Evolutionary conservation across 2,888 invertebrate genomes (phyloP).

Genomic region (Mellilla xanthometata): DNA sequence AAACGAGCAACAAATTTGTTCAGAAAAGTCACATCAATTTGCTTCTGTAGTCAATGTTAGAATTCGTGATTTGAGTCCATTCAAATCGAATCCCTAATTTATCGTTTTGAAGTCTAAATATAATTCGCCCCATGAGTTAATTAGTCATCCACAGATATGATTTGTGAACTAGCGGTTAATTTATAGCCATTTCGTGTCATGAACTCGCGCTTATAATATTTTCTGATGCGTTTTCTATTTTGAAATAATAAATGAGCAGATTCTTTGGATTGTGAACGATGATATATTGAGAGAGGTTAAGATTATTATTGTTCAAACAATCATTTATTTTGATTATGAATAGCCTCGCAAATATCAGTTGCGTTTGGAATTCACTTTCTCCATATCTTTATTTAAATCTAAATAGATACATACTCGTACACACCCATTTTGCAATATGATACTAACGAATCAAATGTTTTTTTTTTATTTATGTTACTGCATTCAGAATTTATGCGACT

Average conservation of each 20-base stretch:
- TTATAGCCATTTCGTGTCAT: conserved; percentile 42
- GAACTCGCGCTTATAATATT: conserved; percentile 33
- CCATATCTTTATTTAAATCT: not conserved
- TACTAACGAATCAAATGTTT: no score
- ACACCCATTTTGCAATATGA: no score
- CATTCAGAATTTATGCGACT: no score
- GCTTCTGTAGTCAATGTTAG: no score
- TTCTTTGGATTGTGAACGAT: conserved; percentile 19
- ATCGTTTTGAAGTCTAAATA: conserved; percentile 39
- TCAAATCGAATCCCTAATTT: conserved; percentile 13
- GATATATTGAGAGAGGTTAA: conserved; percentile 13
- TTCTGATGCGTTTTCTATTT: conserved; percentile 36
- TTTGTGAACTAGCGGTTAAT: conserved; percentile 43
- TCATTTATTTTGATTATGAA: conserved; percentile 5
- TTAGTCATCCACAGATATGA: conserved; percentile 43
- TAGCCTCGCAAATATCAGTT: not conserved
- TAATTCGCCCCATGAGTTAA: conserved; percentile 46
- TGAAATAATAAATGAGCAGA: conserved; percentile 19
- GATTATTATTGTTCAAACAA: conserved; percentile 10
- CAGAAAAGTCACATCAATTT: no score
- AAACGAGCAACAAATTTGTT: no score
- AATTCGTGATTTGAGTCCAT: no score
- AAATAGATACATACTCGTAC: no score
- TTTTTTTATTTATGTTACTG: no score
- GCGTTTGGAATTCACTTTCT: conserved; percentile 4